phyloP scores from a whole-genome alignment of 64 coral and sea anemone genomes.

The Platygyra sinensis region DNA sequence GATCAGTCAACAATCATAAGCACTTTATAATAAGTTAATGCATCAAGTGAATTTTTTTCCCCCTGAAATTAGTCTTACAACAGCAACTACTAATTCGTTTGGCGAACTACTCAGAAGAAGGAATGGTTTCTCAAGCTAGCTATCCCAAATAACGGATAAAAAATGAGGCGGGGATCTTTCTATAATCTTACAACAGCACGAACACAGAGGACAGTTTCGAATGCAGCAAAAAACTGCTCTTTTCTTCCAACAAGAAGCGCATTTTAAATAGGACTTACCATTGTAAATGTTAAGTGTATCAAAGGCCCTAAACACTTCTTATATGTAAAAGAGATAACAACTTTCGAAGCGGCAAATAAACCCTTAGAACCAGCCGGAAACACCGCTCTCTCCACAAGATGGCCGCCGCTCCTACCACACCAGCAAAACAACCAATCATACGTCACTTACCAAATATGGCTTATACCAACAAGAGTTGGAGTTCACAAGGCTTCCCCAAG shows the following conservation, averaged over 20 bases:
- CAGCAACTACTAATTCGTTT: constrained; percentile 12
- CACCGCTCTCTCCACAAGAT: constrained; percentile 81
- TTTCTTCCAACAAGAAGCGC: constrained; percentile 26
- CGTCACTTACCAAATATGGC: constrained; percentile 67
- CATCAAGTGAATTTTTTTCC: neutral
- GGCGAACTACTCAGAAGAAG: too few species aligned
- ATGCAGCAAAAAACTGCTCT: constrained; percentile 65
- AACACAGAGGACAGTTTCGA: neutral
- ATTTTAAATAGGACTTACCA: constrained; percentile 76
- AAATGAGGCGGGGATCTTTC: neutral
- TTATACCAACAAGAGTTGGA: neutral
- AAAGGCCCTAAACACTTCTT: constrained; percentile 36
- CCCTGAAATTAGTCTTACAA: neutral
- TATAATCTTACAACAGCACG: neutral
- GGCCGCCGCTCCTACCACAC: constrained; percentile 83
- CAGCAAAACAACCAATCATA: constrained; percentile 62
- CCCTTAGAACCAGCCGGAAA: constrained; percentile 81
- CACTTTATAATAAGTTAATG: neutral
- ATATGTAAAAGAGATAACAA: constrained; percentile 45
- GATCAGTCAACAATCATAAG: neutral
- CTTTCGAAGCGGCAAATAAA: constrained; percentile 59
- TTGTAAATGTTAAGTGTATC: constrained; percentile 39
- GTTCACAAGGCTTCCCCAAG: neutral
- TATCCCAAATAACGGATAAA: neutral
- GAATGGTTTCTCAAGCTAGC: neutral